Evolutionary conservation across 64 coral and sea anemone species (phyloP).

Genomic region (Actinia equina): DNA sequence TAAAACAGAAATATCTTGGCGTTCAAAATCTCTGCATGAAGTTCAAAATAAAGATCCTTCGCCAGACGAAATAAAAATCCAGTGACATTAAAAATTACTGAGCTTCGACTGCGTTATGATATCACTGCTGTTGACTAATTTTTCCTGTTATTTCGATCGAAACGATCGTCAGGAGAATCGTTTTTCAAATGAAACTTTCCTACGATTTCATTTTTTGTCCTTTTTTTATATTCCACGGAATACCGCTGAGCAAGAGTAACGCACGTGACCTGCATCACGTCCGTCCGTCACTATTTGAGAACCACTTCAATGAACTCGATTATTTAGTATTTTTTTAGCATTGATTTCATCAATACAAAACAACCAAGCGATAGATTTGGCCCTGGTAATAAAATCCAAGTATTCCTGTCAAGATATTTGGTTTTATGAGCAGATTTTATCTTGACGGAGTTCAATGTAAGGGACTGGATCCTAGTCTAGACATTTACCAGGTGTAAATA

Average conservation of each 20-base stretch:
- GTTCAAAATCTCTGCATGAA: background rate
- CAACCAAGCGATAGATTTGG: background rate
- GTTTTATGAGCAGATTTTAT: background rate
- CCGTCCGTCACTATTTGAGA: background rate
- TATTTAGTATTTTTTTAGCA: background rate
- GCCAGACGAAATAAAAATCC: background rate
- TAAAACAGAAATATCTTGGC: background rate
- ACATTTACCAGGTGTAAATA: background rate
- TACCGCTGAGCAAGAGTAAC: background rate
- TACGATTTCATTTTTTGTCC: too few relatives aligned
- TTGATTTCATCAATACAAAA: background rate
- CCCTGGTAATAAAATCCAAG: background rate
- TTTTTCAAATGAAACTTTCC: background rate
- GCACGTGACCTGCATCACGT: background rate
- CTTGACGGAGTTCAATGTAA: background rate
- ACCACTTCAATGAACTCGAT: background rate
- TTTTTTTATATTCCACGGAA: background rate
- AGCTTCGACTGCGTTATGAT: background rate
- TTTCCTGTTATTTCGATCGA: background rate
- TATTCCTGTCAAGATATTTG: background rate
- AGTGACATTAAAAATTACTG: background rate
- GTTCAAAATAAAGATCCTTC: background rate
- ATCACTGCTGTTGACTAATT: background rate
- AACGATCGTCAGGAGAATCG: background rate
- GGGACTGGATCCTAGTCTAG: background rate